Percentiles rank a stretch among this genome's conserved stretches.
Conservation (phyloP, 1,140 invertebrate species). For the Agrilus planipennis region DNA sequence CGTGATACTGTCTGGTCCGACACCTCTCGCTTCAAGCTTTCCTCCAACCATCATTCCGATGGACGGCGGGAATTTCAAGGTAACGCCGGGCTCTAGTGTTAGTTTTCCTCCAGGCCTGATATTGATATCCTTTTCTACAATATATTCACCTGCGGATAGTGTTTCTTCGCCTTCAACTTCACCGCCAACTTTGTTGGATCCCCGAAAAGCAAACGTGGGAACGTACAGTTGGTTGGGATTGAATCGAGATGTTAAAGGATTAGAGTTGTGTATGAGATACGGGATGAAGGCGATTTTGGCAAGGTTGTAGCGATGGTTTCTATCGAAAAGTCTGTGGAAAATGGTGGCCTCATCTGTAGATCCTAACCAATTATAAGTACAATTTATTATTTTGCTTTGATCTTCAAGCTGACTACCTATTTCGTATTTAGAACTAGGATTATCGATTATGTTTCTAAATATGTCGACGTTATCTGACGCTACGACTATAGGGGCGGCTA, state of each 20-base stretch:
- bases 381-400: slow-evolving; percentile 88
- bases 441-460: slow-evolving; percentile 85
- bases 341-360: slow-evolving; percentile 63
- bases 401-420: slow-evolving; percentile 90
- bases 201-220: slow-evolving; percentile 57
- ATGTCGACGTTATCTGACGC: slow-evolving; percentile 84
- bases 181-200: slow-evolving; percentile 64
- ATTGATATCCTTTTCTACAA: slow-evolving; percentile 81
- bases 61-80: slow-evolving; percentile 73
- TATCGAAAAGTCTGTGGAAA: slow-evolving; percentile 72
- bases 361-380: slow-evolving; percentile 89
- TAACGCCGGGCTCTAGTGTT: slow-evolving; percentile 75
- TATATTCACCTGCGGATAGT: slow-evolving; percentile 66
- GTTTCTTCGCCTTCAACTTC: slow-evolving; percentile 80
- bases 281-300: slow-evolving; percentile 79
- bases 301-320: slow-evolving; percentile 84
- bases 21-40: slow-evolving; percentile 69
- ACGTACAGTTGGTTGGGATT: slow-evolving; percentile 60
- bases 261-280: slow-evolving; percentile 71
- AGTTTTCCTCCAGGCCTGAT: slow-evolving; percentile 78
- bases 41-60: slow-evolving; percentile 96
- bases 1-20: slow-evolving; percentile 59
- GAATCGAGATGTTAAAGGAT: slow-evolving; percentile 67
- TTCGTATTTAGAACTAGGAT: slow-evolving; percentile 82
- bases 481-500: slow-evolving; percentile 80